Evolutionary conservation across 2,888 invertebrate genomes (phyloP), one percentile per base, ranked within the genome.

Genomic region (Gisinianus flammeolus): DNA sequence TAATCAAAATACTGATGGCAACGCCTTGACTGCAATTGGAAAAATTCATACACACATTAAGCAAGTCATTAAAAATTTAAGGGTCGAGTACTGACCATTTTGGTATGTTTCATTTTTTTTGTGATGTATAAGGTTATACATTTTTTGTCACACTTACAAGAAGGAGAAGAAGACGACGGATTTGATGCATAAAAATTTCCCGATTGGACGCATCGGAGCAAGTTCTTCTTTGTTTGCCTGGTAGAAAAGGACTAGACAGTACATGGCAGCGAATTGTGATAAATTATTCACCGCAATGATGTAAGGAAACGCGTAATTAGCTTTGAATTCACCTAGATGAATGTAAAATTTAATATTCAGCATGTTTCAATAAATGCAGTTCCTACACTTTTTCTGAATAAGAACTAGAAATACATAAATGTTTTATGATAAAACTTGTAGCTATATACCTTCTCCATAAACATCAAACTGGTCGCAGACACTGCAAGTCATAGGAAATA

Each of bases 141-240:
- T 8, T 24, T 12, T 62, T 22, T 71, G 16, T 69, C 2, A 12
- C 22, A 91, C 95, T 93, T 91, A 97, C 97, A 97, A 97, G 88
- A 98, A 98, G 68, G 97, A 97, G 87, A 97, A 95, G 89, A 98
- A 98, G 30, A 98, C 96, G 76, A 98, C 97, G 83, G 96, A 95
- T 89, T 98, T 98, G 85, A 98, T 97, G 87, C 97, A 97, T 74
- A 98, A 89, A 88, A 98, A 97, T 88, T 98, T 98, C 68, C 95
- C 94, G 82, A 98, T 90, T 0, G 98, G 98, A 86, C 93, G 93
- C 93, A 98, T 96, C 5, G 97, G 96, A 85, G 91, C 91, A 68
- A 98, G 88, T 87, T 96, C 95, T 76, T 92, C 91, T 85, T 91
- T 91, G 87, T 94, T 96, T 4, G 96, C 96, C 87, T 91, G 91